A percentile compares a stretch with the other conserved stretches of the same genome.
Evolutionary conservation across 1,140 invertebrate genomes (phyloP).

Genomic region (Drosophila auraria): DNA sequence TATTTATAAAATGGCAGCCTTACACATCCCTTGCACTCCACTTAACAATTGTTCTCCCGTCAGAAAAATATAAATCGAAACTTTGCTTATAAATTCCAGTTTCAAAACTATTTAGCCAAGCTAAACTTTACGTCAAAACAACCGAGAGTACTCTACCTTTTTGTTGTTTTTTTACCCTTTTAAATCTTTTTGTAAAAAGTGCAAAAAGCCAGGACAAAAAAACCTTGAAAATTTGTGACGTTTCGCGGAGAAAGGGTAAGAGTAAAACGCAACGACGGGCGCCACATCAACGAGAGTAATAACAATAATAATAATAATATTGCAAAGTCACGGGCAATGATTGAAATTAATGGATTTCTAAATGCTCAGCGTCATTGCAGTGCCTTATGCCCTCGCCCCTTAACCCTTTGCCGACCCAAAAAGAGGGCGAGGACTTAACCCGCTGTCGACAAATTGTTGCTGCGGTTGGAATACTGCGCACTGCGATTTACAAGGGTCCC

Average conservation of each 20-base stretch:
- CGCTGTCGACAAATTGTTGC: slow-evolving; percentile 58
- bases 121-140: background rate
- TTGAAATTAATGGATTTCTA: slow-evolving; percentile 80
- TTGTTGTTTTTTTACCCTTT: background rate
- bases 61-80: background rate
- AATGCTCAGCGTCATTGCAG: slow-evolving; percentile 69
- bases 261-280: slow-evolving; percentile 54
- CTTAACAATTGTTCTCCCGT: background rate
- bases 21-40: no score
- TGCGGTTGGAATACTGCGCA: slow-evolving; percentile 25
- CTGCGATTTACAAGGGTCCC: slow-evolving; percentile 31
- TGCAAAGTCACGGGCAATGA: slow-evolving; percentile 77
- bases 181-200: slow-evolving; percentile 21
- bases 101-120: background rate
- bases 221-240: slow-evolving; percentile 44
- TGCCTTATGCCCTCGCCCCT: background rate
- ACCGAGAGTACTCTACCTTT: slow-evolving; percentile 11
- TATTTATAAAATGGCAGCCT: background rate
- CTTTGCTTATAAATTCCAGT: background rate
- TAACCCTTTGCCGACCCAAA: slow-evolving; percentile 37
- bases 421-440: slow-evolving; percentile 1
- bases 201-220: slow-evolving; percentile 29
- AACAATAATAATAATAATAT: slow-evolving; percentile 68
- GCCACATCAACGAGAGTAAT: slow-evolving; percentile 47
- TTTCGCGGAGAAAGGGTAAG: slow-evolving; percentile 8